Evolutionary conservation across 2,113 vertebrate species (phyloP), one percentile per base, ranked within the genome.

Genomic region (Trematocara unimaculatum): DNA sequence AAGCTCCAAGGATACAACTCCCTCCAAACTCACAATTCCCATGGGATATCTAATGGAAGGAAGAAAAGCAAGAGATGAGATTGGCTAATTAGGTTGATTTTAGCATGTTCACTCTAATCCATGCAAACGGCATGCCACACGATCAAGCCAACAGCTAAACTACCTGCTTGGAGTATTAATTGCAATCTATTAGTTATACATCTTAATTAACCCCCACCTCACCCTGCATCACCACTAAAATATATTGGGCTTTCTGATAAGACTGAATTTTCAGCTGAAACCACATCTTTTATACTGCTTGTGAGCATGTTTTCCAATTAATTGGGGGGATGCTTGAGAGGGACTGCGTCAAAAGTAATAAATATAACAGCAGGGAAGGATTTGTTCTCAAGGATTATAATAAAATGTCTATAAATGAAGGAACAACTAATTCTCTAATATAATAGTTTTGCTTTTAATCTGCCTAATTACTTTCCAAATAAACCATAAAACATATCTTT

Each of bases 191-290:
- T 88, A 64, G 84, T 91, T 91, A 88, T 91, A 91, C 56, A 87
- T 94, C 95, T 95, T 95, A 95, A 94, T 95, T 90, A 95, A 92
- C 93, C 77, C 85, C 84, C 20, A 85, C 60, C 79, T 88, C 85
- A 70, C 26, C 38, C 23, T 81, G 67, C 62, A 82, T 40, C 38
- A 45, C 33, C 55, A 70, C 67, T n/a, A 82, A 84, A 90, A 88
- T 79, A 91, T 42, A 51, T 15, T 31, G 11, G 9, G 51, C 83
- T 70, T 54, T 58, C 29, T 82, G 79, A 89, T 88, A 53, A 87
- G 83, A 87, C 42, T 81, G 49, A 85, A 47, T 91, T 89, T 80
- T 54, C 60, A 45, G 55, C 84, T 82, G 33, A 84, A 86, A 80
- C n/a, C 11, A 5, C 29, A 3, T 91, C 15, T 83, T 83, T 80